phyloP scores from a whole-genome alignment of 2,888 invertebrate species.

The Lottia scabra region DNA sequence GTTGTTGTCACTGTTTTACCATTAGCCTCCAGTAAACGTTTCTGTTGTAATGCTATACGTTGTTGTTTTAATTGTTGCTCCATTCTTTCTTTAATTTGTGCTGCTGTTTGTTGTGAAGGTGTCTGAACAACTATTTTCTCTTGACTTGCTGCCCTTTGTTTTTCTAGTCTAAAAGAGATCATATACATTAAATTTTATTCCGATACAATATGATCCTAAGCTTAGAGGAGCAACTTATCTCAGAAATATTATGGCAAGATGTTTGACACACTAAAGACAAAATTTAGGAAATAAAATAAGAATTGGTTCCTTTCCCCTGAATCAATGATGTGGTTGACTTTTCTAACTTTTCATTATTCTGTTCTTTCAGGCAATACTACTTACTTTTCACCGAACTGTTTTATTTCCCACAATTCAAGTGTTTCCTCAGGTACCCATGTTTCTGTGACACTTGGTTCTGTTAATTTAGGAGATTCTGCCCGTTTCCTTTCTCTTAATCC shows the following conservation, averaged over 20 bases:
- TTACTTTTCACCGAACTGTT: conserved; percentile 67
- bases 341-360: background rate
- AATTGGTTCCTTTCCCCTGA: too few relatives aligned
- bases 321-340: too few relatives aligned
- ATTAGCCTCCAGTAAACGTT: conserved; percentile 72
- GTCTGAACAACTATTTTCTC: conserved; percentile 56
- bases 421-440: conserved; percentile 97
- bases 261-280: too few relatives aligned
- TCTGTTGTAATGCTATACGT: conserved; percentile 89
- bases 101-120: conserved; percentile 56
- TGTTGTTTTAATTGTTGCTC: conserved; percentile 91
- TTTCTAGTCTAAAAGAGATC: conserved; percentile 58
- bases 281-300: too few relatives aligned
- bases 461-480: conserved; percentile 93
- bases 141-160: conserved; percentile 68
- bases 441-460: conserved; percentile 93
- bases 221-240: too few relatives aligned
- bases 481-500: conserved; percentile 89
- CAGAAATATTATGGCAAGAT: too few relatives aligned
- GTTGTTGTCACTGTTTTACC: conserved; percentile 31
- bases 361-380: conserved; percentile 16
- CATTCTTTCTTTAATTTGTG: conserved; percentile 80
- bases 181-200: too few relatives aligned
- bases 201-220: too few relatives aligned
- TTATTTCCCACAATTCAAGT: conserved; percentile 96